A percentile compares a stretch with the other conserved stretches of the same genome.
phyloP scores from a whole-genome alignment of 2,797 vertebrate genomes.

The Propithecus perrieri region DNA sequence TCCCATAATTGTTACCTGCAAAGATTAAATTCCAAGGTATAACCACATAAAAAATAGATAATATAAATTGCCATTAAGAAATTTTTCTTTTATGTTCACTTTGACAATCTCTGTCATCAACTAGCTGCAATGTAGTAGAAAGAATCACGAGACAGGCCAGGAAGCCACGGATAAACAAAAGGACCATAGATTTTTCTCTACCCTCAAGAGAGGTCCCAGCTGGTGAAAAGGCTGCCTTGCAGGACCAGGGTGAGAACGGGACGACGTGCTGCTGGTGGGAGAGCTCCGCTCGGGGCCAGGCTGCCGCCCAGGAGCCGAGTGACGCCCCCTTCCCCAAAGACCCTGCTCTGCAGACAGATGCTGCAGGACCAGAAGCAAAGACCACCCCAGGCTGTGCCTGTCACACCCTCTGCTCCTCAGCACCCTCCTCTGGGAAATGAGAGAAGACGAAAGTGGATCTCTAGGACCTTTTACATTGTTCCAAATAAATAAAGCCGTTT shows the following conservation, averaged over 20 bases:
- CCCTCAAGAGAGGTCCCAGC: background rate
- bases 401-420: background rate
- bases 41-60: background rate
- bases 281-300: background rate
- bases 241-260: background rate
- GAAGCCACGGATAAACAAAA: background rate
- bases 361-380: background rate
- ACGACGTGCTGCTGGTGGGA: fast-evolving
- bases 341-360: background rate
- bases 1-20: background rate
- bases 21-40: background rate
- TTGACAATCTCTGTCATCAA: background rate
- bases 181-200: background rate
- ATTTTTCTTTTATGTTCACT: background rate
- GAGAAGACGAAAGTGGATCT: background rate
- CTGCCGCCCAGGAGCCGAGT: background rate
- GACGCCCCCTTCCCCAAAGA: background rate
- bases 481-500: background rate
- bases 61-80: background rate
- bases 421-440: background rate
- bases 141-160: background rate
- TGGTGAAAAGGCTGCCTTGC: background rate
- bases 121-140: background rate
- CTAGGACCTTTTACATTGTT: background rate
- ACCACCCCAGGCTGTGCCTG: background rate